Conservation (phyloP, 2,888 invertebrate genomes). For the Pheosia gnoma region DNA sequence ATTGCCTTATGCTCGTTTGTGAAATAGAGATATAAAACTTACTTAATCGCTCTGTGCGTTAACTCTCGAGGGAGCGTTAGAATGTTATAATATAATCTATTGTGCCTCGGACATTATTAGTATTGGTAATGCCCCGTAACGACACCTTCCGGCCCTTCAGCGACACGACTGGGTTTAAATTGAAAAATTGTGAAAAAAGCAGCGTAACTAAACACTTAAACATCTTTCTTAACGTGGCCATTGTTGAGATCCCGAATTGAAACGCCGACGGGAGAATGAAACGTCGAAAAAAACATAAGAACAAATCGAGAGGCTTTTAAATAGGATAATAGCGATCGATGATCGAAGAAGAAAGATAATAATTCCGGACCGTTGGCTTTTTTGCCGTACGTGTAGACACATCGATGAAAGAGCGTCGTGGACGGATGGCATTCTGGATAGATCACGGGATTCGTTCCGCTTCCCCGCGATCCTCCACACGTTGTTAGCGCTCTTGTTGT, state of each 20-base stretch:
- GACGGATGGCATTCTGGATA: constrained; percentile 70
- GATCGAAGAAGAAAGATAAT: constrained; percentile 82
- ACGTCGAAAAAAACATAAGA: constrained; percentile 66
- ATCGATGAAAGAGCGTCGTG: constrained; percentile 64
- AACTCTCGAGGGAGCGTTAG: constrained; percentile 40
- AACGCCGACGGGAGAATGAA: constrained; percentile 75
- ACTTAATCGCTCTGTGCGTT: constrained; percentile 37
- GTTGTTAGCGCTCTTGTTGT: constrained; percentile 78
- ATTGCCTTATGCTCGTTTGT: constrained; percentile 41
- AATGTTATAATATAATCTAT: constrained; percentile 44
- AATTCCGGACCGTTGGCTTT: constrained; percentile 74
- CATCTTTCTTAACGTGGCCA: constrained; percentile 81
- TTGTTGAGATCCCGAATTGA: constrained; percentile 77
- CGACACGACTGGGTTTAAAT: constrained; percentile 79
- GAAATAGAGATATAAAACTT: constrained; percentile 45
- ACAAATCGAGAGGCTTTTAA: constrained; percentile 83
- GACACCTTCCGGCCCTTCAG: constrained; percentile 82
- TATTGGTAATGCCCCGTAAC: constrained; percentile 75
- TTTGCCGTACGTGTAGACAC: constrained; percentile 65
- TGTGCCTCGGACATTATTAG: constrained; percentile 66
- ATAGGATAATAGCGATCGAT: constrained; percentile 83
- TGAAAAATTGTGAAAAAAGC: constrained; percentile 81
- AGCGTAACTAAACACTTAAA: constrained; percentile 83
- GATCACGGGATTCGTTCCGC: constrained; percentile 78
- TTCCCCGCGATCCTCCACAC: constrained; percentile 80